Conservation (phyloP, 1,140 invertebrate species). For the Pseudomyrmex dendroicus region DNA sequence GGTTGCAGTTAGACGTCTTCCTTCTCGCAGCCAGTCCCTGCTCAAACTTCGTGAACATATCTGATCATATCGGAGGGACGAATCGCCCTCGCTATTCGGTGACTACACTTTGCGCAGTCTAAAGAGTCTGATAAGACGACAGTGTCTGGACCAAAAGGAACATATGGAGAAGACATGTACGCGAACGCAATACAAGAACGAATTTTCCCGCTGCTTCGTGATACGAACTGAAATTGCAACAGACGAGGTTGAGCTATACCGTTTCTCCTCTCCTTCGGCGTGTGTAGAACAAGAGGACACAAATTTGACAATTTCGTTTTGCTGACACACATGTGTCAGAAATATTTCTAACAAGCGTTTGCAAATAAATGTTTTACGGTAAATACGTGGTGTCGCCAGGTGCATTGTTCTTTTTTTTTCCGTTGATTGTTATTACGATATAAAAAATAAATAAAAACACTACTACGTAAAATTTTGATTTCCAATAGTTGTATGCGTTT, state of each 20-base stretch:
- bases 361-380: no score
- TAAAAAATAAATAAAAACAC: background rate
- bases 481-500: background rate
- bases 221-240: conserved; percentile 24
- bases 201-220: conserved; percentile 16
- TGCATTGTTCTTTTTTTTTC: background rate
- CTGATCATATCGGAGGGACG: conserved; percentile 61
- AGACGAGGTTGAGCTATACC: background rate
- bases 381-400: no score
- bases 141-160: conserved; percentile 43
- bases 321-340: no score
- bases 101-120: conserved; percentile 59
- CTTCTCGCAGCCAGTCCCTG: conserved; percentile 39
- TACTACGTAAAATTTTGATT: background rate
- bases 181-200: conserved; percentile 35
- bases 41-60: conserved; percentile 68
- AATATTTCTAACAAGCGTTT: no score
- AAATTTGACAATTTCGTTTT: no score
- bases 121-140: conserved; percentile 59
- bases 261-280: background rate
- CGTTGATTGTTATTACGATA: background rate
- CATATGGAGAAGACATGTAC: conserved; percentile 48
- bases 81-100: conserved; percentile 55
- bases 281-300: background rate
- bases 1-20: conserved; percentile 52